Evolutionary conservation across 2,113 vertebrate species (phyloP).

Genomic region (Zapus hudsonius): DNA sequence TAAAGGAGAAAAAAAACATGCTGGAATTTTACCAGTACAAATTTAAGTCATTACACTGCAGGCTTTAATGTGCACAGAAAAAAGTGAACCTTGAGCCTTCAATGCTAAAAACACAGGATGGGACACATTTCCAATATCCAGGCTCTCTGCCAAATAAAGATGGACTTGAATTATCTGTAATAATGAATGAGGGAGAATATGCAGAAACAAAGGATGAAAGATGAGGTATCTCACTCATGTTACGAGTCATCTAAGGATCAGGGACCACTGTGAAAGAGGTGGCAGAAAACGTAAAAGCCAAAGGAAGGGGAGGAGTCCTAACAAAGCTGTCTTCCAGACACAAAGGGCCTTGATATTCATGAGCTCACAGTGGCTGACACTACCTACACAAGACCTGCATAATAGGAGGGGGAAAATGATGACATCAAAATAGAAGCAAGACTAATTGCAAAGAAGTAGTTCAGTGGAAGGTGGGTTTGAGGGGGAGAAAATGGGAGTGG

Average conservation of each 20-base stretch:
- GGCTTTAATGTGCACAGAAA: not conserved
- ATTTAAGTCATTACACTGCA: not conserved
- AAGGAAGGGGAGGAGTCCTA: too few species aligned
- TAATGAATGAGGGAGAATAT: not conserved
- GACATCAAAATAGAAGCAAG: too few species aligned
- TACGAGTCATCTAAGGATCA: not conserved
- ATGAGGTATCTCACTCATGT: not conserved
- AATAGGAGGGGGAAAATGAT: too few species aligned
- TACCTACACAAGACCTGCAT: too few species aligned
- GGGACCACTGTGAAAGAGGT: too few species aligned
- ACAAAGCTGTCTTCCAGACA: too few species aligned
- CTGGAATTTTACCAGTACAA: not conserved
- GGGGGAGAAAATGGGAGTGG: too few species aligned
- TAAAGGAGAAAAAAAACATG: slow-evolving; percentile 3
- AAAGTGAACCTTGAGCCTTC: not conserved
- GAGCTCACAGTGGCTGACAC: too few species aligned
- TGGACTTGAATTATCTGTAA: not conserved
- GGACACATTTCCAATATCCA: slow-evolving; percentile 3
- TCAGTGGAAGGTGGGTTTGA: too few species aligned
- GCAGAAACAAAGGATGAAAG: slow-evolving; percentile 22
- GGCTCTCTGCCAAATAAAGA: not conserved
- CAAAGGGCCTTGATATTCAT: too few species aligned
- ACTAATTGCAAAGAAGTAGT: too few species aligned
- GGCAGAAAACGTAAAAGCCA: too few species aligned
- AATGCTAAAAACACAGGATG: not conserved